Conservation (phyloP, 2,888 invertebrate species). For the Drosophila recens region DNA sequence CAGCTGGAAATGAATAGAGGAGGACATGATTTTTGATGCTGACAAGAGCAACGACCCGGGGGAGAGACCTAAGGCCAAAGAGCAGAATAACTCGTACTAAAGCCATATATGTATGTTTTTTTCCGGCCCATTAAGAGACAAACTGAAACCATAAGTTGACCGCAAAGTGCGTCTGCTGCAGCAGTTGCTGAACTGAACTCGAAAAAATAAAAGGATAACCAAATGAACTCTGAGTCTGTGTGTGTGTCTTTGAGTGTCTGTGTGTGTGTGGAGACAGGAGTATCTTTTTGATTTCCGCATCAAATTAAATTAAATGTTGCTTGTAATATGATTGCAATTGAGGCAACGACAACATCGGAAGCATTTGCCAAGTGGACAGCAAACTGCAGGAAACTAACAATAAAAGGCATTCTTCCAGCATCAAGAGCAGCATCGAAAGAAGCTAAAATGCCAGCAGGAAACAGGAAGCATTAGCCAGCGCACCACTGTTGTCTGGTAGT, state of each 20-base stretch:
- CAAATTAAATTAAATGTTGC: constrained; percentile 79
- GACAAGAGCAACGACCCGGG: constrained; percentile 50
- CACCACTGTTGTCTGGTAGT: constrained; percentile 15
- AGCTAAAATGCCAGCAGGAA: constrained; percentile 11
- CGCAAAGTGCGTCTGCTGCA: constrained; percentile 45
- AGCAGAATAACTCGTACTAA: constrained; percentile 17
- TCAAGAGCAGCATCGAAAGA: constrained; percentile 10
- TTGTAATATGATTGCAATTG: constrained; percentile 77
- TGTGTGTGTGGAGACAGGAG: constrained; percentile 1
- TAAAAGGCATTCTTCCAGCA: constrained; percentile 60
- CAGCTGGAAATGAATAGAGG: constrained; percentile 25
- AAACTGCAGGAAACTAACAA: constrained; percentile 69
- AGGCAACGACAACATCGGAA: constrained; percentile 32
- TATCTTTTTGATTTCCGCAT: constrained; percentile 69
- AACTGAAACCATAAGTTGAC: constrained; percentile 52
- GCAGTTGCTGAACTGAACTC: constrained; percentile 16
- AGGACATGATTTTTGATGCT: constrained; percentile 26
- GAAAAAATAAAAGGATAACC: constrained; percentile 11
- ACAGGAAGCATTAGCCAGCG: constrained; percentile 49
- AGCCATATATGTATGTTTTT: constrained; percentile 35
- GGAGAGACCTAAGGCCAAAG: constrained; percentile 6
- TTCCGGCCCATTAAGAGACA: constrained; percentile 61
- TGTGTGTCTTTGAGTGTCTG: too few relatives aligned
- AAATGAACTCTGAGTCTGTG: constrained; percentile 15
- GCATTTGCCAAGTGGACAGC: constrained; percentile 56